Percentiles rank a stretch among this genome's conserved stretches.
Evolutionary conservation across 2,888 invertebrate genomes (phyloP).

Genomic region (Caenorhabditis angaria): DNA sequence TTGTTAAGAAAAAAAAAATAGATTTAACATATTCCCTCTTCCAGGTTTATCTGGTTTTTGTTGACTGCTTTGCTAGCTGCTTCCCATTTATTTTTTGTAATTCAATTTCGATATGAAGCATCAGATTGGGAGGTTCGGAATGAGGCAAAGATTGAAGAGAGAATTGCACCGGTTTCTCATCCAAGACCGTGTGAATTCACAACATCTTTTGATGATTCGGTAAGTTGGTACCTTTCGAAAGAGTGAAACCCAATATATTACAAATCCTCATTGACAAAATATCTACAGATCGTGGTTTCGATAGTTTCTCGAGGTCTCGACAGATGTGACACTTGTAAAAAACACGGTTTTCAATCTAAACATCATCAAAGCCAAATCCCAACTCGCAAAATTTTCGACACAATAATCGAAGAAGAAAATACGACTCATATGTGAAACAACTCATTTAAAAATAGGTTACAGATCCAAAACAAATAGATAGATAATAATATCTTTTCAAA

Average conservation of each 20-base stretch:
- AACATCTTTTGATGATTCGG: constrained; percentile 35
- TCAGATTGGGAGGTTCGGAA: constrained; percentile 23
- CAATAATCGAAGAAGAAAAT: constrained; percentile 12
- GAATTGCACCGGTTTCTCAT: constrained; percentile 39
- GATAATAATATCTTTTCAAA: background rate
- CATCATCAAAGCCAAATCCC: constrained; percentile 29
- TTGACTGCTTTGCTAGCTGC: constrained; percentile 14
- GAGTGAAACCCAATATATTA: too few species aligned
- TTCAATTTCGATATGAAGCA: constrained; percentile 22
- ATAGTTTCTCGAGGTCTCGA: constrained; percentile 34
- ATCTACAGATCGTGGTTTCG: constrained; percentile 32
- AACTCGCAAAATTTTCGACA: constrained; percentile 34
- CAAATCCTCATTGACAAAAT: background rate
- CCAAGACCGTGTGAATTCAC: constrained; percentile 27
- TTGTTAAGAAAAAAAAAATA: background rate
- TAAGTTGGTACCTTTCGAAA: too few species aligned
- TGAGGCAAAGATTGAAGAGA: background rate
- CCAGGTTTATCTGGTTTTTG: constrained; percentile 23
- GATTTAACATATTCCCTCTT: too few species aligned
- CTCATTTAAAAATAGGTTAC: background rate
- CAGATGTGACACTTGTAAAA: constrained; percentile 39
- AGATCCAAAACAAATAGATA: constrained; percentile 11
- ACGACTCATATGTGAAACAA: constrained; percentile 4
- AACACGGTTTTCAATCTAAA: constrained; percentile 27
- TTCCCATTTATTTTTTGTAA: constrained; percentile 17